Evolutionary conservation across 1,140 invertebrate species (phyloP).

Genomic region (Helicoverpa armigera): DNA sequence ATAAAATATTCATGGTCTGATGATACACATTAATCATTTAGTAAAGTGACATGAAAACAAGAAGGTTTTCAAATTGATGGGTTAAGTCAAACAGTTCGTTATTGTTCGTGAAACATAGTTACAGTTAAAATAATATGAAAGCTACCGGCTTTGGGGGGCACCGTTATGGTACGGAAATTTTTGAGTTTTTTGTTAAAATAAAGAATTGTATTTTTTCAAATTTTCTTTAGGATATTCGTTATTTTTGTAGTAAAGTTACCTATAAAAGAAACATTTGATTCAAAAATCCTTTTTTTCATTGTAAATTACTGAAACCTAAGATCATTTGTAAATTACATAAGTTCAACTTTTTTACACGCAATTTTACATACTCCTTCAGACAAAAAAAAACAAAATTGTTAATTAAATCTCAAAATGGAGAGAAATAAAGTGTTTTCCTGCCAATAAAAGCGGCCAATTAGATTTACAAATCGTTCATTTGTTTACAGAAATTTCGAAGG

Average conservation of each 20-base stretch:
- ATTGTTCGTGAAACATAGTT: background rate
- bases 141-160: background rate
- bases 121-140: background rate
- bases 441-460: background rate
- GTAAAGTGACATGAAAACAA: background rate
- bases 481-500: slow-evolving; percentile 44
- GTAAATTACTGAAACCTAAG: too few species aligned
- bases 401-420: slow-evolving; percentile 4
- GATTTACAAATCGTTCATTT: background rate
- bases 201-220: too few species aligned
- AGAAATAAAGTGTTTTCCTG: background rate
- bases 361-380: too few species aligned
- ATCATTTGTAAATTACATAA: too few species aligned
- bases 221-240: too few species aligned
- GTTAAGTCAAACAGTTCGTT: background rate
- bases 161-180: background rate
- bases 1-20: slow-evolving; percentile 31
- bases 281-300: too few species aligned
- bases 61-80: slow-evolving; percentile 4
- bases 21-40: slow-evolving; percentile 20
- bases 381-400: background rate
- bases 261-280: too few species aligned
- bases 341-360: too few species aligned
- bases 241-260: too few species aligned
- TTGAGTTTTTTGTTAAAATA: too few species aligned